Evolutionary conservation across 2,113 vertebrate species (phyloP).

Genomic region (Myiozetetes cayanensis): DNA sequence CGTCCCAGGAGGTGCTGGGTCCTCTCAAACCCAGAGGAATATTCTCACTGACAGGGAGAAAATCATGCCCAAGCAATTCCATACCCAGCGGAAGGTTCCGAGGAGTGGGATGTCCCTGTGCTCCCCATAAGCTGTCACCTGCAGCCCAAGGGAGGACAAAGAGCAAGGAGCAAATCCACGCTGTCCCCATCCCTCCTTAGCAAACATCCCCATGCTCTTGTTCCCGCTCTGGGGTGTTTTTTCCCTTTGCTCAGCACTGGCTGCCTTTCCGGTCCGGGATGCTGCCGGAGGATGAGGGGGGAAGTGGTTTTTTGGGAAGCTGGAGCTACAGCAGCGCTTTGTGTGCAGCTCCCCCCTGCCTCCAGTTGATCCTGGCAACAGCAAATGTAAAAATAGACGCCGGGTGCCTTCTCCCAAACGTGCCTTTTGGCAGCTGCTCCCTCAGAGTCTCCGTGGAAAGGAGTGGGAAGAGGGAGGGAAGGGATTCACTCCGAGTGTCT

Average conservation of each 20-base stretch:
- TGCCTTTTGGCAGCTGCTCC: background rate
- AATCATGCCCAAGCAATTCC: background rate
- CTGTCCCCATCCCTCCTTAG: background rate
- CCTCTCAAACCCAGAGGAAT: rapidly evolving
- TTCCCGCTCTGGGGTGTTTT: background rate
- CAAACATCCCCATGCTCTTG: background rate
- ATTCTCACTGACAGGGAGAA: rapidly evolving
- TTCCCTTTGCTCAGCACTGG: background rate
- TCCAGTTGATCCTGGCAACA: background rate
- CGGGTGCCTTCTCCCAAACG: background rate
- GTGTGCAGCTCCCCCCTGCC: background rate
- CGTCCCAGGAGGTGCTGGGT: background rate
- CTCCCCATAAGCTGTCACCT: rapidly evolving
- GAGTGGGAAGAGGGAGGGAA: background rate
- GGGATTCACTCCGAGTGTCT: background rate
- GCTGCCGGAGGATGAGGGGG: background rate
- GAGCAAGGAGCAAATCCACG: background rate
- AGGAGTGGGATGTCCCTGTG: rapidly evolving
- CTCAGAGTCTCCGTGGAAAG: background rate
- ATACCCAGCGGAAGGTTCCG: background rate
- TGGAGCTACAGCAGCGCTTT: background rate
- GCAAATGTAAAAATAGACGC: background rate
- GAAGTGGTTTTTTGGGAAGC: background rate
- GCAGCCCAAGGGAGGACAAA: no score
- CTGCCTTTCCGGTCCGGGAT: background rate